Evolutionary conservation across 2,113 vertebrate genomes (phyloP), one percentile per base, ranked within the genome.

Genomic region (Chionis minor): DNA sequence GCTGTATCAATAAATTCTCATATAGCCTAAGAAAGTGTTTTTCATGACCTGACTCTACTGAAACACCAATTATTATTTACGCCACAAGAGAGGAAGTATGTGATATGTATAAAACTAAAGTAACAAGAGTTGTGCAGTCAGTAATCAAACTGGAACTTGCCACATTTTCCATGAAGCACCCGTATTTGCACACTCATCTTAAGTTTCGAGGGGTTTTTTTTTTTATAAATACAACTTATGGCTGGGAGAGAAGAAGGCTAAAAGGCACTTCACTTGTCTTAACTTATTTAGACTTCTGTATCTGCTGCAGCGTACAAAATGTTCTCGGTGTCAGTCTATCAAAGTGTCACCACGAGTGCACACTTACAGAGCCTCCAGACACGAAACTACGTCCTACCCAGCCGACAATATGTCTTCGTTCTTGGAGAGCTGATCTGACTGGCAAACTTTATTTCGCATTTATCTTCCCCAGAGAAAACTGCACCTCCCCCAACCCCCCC

Each of bases 281-380:
- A 91, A 81, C 84, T 96, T 52, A 54, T 70, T 94, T 81, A 86
- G 88, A 49, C 78, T 86, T 44, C 55, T 55, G 72, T 67, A 87
- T 61, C 72, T 80, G 47, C 47, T 1, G 3, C 59, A 16, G 63
- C 1, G 24, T 85, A 94, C 82, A 94, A 56, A 85, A 92, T 55
- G 90, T 93, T 90, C 81, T 73, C 54, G 3, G 44, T 88, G 82
- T 82, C 95, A 94, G 63, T 94, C 91, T 85, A 82, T 91, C 95
- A 90, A 84, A 91, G 93, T 69, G 94, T 80, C 94, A 95, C 73
- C 83, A 42, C 1, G 11, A 89, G 85, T 33, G 52, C 67, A 54
- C 11, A 8, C 83, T 59, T 27, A 66, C 79, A 84, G 72, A 73
- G 96, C 85, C 96, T 91, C 13, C 0, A 91, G 94, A 62, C 87